These are phyloP conservation scores for Seladonia tumulorum DNA, from an alignment of 2,888 invertebrate species.

Conservation along the genomic window DNA sequence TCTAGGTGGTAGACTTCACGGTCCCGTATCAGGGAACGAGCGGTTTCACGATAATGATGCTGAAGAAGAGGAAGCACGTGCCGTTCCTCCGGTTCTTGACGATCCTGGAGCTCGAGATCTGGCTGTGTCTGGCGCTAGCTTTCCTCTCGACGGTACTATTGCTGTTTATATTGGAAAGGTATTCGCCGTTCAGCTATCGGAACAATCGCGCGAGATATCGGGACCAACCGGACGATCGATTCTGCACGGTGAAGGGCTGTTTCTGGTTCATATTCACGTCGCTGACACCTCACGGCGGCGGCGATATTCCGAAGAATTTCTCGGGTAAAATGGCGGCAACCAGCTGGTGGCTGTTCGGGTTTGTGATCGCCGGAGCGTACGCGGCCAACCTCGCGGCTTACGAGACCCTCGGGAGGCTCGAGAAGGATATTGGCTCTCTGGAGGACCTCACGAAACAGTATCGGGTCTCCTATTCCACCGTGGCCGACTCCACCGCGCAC, in stretches of 20 bases:
- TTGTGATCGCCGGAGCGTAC: slow-evolving; percentile 98
- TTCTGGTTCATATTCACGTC: slow-evolving; percentile 99
- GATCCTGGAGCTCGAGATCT: slow-evolving; percentile 96
- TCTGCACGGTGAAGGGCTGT: slow-evolving; percentile 96
- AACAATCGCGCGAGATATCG: slow-evolving; percentile 95
- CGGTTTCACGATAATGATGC: slow-evolving; percentile 97
- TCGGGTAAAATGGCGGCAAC: slow-evolving; percentile 96
- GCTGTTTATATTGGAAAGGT: slow-evolving; percentile 97
- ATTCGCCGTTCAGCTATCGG: slow-evolving; percentile 97
- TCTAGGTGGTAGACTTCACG: slow-evolving; percentile 95
- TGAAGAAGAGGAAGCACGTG: slow-evolving; percentile 93
- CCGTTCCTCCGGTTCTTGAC: slow-evolving; percentile 97
- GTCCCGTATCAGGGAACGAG: slow-evolving; percentile 98
- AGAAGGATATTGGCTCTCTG: slow-evolving; percentile 94
- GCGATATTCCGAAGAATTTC: slow-evolving; percentile 96
- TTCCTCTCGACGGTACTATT: slow-evolving; percentile 96
- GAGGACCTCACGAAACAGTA: slow-evolving; percentile 97
- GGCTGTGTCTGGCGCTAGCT: slow-evolving; percentile 96
- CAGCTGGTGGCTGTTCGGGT: slow-evolving; percentile 99
- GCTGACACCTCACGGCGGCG: slow-evolving; percentile 95
- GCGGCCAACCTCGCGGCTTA: slow-evolving; percentile 98
- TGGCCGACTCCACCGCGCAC: slow-evolving; percentile 94
- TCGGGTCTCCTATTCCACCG: slow-evolving; percentile 96
- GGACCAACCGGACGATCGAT: slow-evolving; percentile 95
- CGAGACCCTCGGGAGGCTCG: slow-evolving; percentile 94